These are phyloP conservation scores for Porites australiensis DNA, from an alignment of 64 coral and sea anemone genomes.

Conservation along the genomic window DNA sequence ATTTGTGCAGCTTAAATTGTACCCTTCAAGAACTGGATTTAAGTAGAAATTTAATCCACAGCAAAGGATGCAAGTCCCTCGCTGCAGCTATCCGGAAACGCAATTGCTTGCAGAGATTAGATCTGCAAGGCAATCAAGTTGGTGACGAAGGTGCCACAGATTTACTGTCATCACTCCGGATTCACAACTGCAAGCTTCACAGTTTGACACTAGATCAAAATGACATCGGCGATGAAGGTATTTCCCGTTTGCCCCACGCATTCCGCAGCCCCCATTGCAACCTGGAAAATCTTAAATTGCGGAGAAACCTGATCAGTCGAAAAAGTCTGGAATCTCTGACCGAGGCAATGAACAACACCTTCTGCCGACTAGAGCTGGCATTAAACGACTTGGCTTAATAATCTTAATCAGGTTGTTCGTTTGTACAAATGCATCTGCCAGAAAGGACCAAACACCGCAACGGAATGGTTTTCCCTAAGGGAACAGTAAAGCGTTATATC, in stretches of 20 bases:
- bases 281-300: not conserved
- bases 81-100: conserved; percentile 4
- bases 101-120: not conserved
- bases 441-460: no score
- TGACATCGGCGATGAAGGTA: not conserved
- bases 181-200: conserved; percentile 9
- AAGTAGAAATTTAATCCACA: not conserved
- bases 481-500: no score
- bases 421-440: no score
- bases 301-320: conserved; percentile 4
- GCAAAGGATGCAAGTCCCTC: not conserved
- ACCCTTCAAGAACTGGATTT: conserved; percentile 15
- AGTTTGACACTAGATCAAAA: conserved; percentile 2
- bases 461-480: no score
- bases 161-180: conserved; percentile 4
- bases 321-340: not conserved
- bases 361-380: not conserved
- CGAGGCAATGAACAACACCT: conserved; percentile 15
- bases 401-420: no score
- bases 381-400: not conserved
- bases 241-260: not conserved
- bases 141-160: not conserved
- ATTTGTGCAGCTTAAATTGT: not conserved
- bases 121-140: not conserved
- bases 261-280: conserved; percentile 18